Base-by-base conservation (phyloP, 2,797 vertebrate genomes). In the Danio aesculapii region DNA sequence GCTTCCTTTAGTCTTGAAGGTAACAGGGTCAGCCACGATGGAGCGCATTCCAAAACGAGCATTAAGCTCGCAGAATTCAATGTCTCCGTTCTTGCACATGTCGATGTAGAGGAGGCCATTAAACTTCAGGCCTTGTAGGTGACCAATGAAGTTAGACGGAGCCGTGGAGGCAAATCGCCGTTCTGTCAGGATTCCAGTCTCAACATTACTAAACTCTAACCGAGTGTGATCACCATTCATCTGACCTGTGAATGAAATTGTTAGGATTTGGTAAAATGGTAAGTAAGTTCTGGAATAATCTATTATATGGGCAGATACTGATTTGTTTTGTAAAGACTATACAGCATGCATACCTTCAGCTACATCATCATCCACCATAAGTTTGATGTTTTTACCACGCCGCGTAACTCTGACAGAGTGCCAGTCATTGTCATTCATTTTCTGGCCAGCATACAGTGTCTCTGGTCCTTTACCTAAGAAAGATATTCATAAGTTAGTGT, bases 361-460 rank as follows among this genome's bases (percentile, higher is more conserved):
- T 41, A 79, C 19, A 64, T 79, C 64, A 41, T 80, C 69, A 64
- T 80, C 78, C 69, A 99, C 98, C 0, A 93, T 96, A 73, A 99
- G 93, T 88, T 96, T 97, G 87, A 98, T 93, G 93, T 91, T 95
- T 90, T 98, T 99, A 90, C 97, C 98, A 13, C 98, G 95, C 0
- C 98, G 96, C 67, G 97, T 89, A 73, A 99, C 98, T 30, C 96
- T 94, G 3, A 99, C 98, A 0, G 98, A 96, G 92, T 99, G 98
- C 98, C 98, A 99, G 47, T 98, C 96, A 0, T 99, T 98, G 94
- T 99, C 97, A 75, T 98, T 99, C 89, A 99, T 95, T 81, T 99
- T 99, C 93, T 98, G 97, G 79, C 98, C 98, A 16, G 97, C 98
- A 79, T 97, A 98, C 84, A 99, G 95, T 73, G 96, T 97, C 91